Conservation (phyloP, 2,113 vertebrate genomes). For the Pelodiscus sinensis region DNA sequence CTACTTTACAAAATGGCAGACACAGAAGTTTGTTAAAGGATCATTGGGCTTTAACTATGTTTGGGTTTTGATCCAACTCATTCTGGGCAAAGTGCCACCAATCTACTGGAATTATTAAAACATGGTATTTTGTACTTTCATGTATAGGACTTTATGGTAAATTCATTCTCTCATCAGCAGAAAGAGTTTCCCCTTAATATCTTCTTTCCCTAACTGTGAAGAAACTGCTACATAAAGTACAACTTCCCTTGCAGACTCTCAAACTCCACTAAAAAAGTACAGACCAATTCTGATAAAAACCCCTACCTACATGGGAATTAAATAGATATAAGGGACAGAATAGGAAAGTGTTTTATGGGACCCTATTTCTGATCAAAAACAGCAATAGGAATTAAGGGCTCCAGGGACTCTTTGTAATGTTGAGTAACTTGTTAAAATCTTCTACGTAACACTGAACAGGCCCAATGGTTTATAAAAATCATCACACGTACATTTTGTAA, state of each 20-base stretch:
- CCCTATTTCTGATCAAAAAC: not conserved
- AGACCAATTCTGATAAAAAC: not conserved
- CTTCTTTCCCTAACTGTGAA: not conserved
- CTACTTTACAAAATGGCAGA: not conserved
- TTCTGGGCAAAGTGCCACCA: not conserved
- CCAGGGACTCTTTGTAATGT: not conserved
- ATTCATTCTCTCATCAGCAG: not conserved
- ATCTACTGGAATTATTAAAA: not conserved
- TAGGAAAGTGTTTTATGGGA: not conserved
- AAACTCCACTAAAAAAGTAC: not conserved
- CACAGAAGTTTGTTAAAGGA: not conserved
- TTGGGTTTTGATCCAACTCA: not conserved
- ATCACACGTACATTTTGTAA: not conserved
- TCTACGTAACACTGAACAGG: not conserved
- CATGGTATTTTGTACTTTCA: rapidly evolving
- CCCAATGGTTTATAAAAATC: not conserved
- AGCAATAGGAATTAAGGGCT: rapidly evolving
- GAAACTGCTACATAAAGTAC: not conserved
- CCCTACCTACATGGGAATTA: not conserved
- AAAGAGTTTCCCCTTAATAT: not conserved
- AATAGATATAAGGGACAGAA: not conserved
- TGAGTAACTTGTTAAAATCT: not conserved
- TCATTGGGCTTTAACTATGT: not conserved
- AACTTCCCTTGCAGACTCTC: not conserved
- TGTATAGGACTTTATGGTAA: not conserved